Evolutionary conservation across 2,797 vertebrate genomes (phyloP).

Genomic region (Alcedo atthis): DNA sequence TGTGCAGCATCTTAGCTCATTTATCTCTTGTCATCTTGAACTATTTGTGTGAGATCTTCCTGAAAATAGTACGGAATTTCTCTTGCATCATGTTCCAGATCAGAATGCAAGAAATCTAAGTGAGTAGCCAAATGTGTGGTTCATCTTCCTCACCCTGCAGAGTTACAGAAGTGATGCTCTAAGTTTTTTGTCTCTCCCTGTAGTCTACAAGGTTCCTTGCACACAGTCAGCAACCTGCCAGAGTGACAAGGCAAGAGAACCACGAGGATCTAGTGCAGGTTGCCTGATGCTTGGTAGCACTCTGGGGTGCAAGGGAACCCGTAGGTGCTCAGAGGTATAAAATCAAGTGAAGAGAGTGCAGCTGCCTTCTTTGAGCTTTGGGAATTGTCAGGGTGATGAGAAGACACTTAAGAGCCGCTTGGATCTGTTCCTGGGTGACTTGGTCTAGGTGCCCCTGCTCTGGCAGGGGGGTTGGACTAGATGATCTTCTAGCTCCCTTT

Average conservation of each 20-base stretch:
- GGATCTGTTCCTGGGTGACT: too few species aligned
- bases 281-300: background rate
- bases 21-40: background rate
- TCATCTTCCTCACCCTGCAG: background rate
- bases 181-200: background rate
- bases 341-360: background rate
- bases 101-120: background rate
- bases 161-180: background rate
- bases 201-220: rapidly evolving
- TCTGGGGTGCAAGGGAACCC: background rate
- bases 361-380: background rate
- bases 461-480: too few species aligned
- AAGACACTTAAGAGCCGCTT: too few species aligned
- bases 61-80: background rate
- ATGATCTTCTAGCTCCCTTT: too few species aligned
- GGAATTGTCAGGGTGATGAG: rapidly evolving
- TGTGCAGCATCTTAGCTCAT: background rate
- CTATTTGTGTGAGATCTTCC: background rate
- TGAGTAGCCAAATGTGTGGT: background rate
- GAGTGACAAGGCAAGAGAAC: background rate
- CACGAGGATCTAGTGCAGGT: rapidly evolving
- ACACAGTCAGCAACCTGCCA: rapidly evolving
- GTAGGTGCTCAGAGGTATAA: rapidly evolving
- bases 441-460: too few species aligned
- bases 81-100: background rate